Evolutionary conservation across 2,888 invertebrate genomes (phyloP).

Genomic region (Fragum sueziense): DNA sequence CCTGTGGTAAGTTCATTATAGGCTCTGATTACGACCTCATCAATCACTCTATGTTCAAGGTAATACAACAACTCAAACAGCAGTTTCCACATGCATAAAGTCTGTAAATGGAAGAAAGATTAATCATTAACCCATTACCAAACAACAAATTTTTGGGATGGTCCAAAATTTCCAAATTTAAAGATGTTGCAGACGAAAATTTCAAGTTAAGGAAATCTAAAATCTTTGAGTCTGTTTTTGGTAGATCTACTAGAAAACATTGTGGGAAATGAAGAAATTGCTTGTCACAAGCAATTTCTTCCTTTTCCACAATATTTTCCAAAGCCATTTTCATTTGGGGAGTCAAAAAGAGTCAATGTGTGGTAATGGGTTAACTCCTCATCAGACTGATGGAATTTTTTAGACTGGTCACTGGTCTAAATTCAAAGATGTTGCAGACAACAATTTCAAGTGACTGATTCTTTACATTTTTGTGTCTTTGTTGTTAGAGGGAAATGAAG

Average conservation of each 20-base stretch:
- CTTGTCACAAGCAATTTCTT: conserved; percentile 8
- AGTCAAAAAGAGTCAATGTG: too few species aligned
- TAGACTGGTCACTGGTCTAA: too few species aligned
- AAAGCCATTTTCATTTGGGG: not conserved
- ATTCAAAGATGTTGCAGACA: too few species aligned
- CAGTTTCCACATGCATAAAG: conserved; percentile 73
- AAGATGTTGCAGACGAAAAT: too few species aligned
- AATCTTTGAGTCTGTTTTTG: too few species aligned
- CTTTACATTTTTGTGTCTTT: too few species aligned
- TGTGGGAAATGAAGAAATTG: conserved; percentile 5
- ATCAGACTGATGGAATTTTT: too few species aligned
- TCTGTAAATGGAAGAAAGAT: conserved; percentile 58
- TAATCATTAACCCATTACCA: not conserved
- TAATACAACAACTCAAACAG: conserved; percentile 78
- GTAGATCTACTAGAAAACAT: not conserved
- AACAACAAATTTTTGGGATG: not conserved
- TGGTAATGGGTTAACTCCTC: too few species aligned
- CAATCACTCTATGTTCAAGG: conserved; percentile 74
- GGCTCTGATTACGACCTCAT: conserved; percentile 71
- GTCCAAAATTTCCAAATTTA: not conserved
- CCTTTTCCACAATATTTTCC: conserved; percentile 6
- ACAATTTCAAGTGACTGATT: too few species aligned
- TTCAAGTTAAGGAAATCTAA: too few species aligned
- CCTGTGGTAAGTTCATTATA: conserved; percentile 59
- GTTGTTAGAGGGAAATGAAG: not conserved